A percentile compares a stretch with the other conserved stretches of the same genome.
phyloP scores from a whole-genome alignment of 2,113 vertebrate species.

The Anarrhichthys ocellatus region DNA sequence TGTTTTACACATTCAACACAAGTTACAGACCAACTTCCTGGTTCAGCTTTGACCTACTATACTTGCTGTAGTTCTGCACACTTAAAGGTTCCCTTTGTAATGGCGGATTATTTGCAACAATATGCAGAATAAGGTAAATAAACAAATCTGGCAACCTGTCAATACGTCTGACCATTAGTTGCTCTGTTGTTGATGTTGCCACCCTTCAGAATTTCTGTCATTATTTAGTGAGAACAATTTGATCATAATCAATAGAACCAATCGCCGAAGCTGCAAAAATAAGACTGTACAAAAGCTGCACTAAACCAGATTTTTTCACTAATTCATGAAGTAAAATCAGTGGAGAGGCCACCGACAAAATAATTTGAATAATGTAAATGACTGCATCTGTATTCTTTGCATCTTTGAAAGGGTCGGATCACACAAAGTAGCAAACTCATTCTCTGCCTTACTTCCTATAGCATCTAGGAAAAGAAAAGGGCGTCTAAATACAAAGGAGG shows the following conservation, averaged over 20 bases:
- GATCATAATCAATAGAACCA: neutral
- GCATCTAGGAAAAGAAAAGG: neutral
- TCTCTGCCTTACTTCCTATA: neutral
- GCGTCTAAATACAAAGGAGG: neutral
- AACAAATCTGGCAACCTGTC: neutral
- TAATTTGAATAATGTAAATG: neutral
- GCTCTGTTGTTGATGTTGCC: neutral
- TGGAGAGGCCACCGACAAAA: neutral
- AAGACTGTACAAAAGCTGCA: neutral
- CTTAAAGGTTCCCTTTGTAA: no score
- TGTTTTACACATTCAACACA: neutral
- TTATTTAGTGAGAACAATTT: neutral
- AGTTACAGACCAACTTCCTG: neutral
- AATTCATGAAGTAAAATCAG: neutral
- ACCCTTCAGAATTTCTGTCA: neutral
- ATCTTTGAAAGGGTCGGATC: conserved; percentile 6
- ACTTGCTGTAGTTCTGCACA: no score
- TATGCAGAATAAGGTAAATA: neutral
- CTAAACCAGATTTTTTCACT: neutral
- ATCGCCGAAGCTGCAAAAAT: neutral
- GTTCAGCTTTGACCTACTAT: neutral
- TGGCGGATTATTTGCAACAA: no score
- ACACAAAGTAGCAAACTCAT: conserved; percentile 1
- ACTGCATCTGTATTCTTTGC: conserved; percentile 24
- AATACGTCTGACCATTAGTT: neutral